A percentile compares a stretch with the other conserved stretches of the same genome.
Evolutionary conservation across 1,140 invertebrate species (phyloP).

Genomic region (Saxidomus purpurata): DNA sequence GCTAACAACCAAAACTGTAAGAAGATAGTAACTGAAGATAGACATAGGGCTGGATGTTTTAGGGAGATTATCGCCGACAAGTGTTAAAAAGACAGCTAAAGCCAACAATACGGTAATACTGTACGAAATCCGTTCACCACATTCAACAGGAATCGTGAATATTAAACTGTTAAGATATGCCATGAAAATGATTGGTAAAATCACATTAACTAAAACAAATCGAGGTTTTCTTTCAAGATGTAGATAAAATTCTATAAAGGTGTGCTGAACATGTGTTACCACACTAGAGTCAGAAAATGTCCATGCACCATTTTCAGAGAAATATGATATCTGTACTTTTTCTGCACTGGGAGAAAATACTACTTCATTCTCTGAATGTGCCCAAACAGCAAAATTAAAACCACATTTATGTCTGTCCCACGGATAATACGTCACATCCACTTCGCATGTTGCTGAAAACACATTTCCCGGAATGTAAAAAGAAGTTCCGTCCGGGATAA

Average conservation of each 20-base stretch:
- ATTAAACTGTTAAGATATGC: slow-evolving; percentile 88
- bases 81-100: no score
- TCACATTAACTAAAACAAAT: slow-evolving; percentile 88
- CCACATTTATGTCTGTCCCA: no score
- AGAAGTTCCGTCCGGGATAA: slow-evolving; percentile 97
- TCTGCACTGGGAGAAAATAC: not conserved
- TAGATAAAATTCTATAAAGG: not conserved
- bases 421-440: slow-evolving; percentile 95
- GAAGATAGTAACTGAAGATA: no score
- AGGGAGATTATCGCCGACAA: no score
- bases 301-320: slow-evolving; percentile 32
- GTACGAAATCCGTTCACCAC: no score
- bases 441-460: slow-evolving; percentile 89
- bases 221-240: slow-evolving; percentile 71
- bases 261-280: not conserved
- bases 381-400: slow-evolving; percentile 99
- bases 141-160: slow-evolving; percentile 88
- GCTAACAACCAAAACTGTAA: no score
- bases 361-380: slow-evolving; percentile 88
- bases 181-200: slow-evolving; percentile 88
- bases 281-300: slow-evolving; percentile 9
- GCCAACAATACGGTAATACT: no score
- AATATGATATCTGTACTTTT: not conserved
- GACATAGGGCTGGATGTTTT: no score
- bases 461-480: slow-evolving; percentile 98